These are phyloP conservation scores for Caenorhabditis sp. DNA, from an alignment of 2,888 invertebrate species.

Conservation along the genomic window DNA sequence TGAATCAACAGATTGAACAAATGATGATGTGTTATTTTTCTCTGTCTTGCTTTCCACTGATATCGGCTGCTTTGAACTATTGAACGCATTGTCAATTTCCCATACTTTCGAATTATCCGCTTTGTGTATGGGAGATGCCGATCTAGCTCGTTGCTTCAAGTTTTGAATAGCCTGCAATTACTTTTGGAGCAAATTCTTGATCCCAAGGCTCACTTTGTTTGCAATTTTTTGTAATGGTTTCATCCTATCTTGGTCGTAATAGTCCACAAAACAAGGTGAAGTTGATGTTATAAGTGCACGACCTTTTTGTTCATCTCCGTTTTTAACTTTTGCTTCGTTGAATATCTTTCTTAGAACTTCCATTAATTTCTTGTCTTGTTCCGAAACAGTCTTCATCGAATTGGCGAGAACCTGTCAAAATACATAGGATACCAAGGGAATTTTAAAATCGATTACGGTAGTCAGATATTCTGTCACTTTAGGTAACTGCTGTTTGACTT, in stretches of 20 bases:
- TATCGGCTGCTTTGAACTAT: not conserved
- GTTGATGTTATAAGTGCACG: slow-evolving; percentile 26
- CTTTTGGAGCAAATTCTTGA: too few species aligned
- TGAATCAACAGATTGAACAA: not conserved
- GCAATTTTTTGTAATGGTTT: slow-evolving; percentile 64
- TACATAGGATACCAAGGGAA: not conserved
- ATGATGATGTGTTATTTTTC: not conserved
- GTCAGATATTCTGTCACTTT: slow-evolving; percentile 73
- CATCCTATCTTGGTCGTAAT: slow-evolving; percentile 66
- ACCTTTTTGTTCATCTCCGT: slow-evolving; percentile 20
- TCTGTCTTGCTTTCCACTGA: not conserved
- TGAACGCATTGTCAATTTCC: not conserved
- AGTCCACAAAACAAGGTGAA: slow-evolving; percentile 60
- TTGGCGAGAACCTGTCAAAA: slow-evolving; percentile 63
- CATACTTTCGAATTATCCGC: slow-evolving; percentile 2
- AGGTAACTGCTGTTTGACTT: slow-evolving; percentile 77
- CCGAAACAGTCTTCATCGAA: slow-evolving; percentile 63
- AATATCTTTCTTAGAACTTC: slow-evolving; percentile 50
- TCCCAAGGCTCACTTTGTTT: too few species aligned
- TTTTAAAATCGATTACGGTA: slow-evolving; percentile 40
- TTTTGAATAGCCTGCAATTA: slow-evolving; percentile 36
- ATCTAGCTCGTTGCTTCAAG: slow-evolving; percentile 49
- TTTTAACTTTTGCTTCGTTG: slow-evolving; percentile 42
- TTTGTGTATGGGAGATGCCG: slow-evolving; percentile 46
- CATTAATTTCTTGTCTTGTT: slow-evolving; percentile 62